Conservation (phyloP, 2,113 vertebrate genomes). For the Odocoileus hemionus region DNA sequence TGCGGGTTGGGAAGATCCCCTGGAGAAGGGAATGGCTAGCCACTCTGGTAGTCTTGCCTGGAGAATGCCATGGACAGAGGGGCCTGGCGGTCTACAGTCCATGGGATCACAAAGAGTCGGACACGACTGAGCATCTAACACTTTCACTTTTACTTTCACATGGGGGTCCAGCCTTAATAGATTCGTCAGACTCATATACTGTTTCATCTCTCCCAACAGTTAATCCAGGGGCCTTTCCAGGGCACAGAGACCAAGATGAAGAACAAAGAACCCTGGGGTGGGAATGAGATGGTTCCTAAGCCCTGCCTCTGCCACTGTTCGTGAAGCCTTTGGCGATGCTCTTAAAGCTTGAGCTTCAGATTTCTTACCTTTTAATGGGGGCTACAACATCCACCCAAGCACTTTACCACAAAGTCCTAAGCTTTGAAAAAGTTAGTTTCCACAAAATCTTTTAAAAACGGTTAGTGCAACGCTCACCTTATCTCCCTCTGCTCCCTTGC, state of each 20-base stretch:
- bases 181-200: neutral
- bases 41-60: neutral
- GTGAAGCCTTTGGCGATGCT: neutral
- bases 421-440: neutral
- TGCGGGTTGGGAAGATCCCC: neutral
- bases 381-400: neutral
- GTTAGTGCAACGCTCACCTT: rapidly evolving
- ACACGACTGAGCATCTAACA: neutral
- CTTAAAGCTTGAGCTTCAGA: neutral
- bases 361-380: neutral
- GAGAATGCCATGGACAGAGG: neutral
- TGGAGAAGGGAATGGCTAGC: neutral
- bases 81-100: neutral
- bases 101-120: neutral
- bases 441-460: neutral
- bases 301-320: neutral
- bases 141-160: neutral
- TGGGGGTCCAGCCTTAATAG: neutral
- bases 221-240: neutral
- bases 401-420: neutral
- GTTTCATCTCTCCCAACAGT: neutral
- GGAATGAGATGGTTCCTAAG: neutral
- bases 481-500: too few species aligned
- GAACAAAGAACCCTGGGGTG: neutral
- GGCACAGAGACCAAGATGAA: neutral